Percentiles rank a stretch among this genome's conserved stretches.
phyloP scores from a whole-genome alignment of 2,888 invertebrate species.

The Apamea epomidion region DNA sequence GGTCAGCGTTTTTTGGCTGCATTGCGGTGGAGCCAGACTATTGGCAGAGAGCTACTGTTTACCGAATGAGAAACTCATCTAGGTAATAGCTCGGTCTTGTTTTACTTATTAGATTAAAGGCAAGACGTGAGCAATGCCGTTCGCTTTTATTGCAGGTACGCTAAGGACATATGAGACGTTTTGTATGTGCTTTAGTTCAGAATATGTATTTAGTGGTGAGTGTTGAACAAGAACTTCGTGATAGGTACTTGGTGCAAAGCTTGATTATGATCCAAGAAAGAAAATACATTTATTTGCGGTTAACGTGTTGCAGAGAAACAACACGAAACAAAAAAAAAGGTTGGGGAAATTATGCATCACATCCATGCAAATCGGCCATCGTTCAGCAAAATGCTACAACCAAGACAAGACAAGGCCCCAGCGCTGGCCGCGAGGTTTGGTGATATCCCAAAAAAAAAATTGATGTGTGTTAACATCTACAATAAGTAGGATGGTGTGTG shows the following conservation, averaged over 20 bases:
- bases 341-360: too few species aligned
- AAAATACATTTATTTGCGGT: too few species aligned
- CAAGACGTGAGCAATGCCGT: conserved; percentile 11
- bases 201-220: background rate
- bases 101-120: conserved; percentile 49
- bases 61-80: conserved; percentile 58
- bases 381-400: too few species aligned
- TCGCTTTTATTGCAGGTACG: conserved; percentile 39
- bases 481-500: background rate
- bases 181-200: background rate
- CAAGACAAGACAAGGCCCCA: too few species aligned
- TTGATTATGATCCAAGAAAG: background rate
- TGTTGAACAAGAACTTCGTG: background rate
- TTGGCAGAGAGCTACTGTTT: conserved; percentile 51
- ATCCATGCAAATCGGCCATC: too few species aligned
- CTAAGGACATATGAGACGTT: conserved; percentile 7
- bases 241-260: background rate
- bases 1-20: conserved; percentile 63
- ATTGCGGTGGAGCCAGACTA: conserved; percentile 58
- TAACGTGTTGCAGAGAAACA: too few species aligned
- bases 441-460: background rate
- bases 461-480: background rate
- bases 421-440: background rate
- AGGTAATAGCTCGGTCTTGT: conserved; percentile 55
- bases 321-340: too few species aligned